Percentiles rank a stretch among this genome's conserved stretches.
Evolutionary conservation across 2,797 vertebrate species (phyloP).

Genomic region (Myotis myotis): DNA sequence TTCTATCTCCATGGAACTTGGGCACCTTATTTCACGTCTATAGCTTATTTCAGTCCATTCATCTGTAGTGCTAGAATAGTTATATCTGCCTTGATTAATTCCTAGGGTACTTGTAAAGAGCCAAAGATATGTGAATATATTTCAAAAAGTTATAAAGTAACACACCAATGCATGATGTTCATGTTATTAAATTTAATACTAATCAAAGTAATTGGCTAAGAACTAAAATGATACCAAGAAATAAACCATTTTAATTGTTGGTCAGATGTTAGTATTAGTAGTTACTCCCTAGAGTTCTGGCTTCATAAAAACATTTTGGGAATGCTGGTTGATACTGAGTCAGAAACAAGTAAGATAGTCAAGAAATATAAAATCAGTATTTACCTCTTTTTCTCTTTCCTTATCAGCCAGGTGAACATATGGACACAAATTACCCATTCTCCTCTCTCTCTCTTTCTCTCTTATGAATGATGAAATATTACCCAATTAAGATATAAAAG

Average conservation of each 20-base stretch:
- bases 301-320: conserved; percentile 36
- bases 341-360: neutral
- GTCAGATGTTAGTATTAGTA: conserved; percentile 64
- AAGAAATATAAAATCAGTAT: conserved; percentile 24
- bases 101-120: conserved; percentile 59
- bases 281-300: conserved; percentile 37
- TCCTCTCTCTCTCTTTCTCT: neutral
- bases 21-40: conserved; percentile 31
- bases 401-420: neutral
- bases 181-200: conserved; percentile 70
- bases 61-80: conserved; percentile 65
- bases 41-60: conserved; percentile 63
- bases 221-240: conserved; percentile 55
- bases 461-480: neutral
- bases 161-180: conserved; percentile 69
- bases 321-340: neutral
- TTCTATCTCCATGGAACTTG: conserved; percentile 17
- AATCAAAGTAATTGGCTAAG: conserved; percentile 69
- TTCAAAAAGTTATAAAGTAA: conserved; percentile 69
- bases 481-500: neutral
- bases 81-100: conserved; percentile 72
- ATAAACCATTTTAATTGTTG: conserved; percentile 64
- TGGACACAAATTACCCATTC: neutral
- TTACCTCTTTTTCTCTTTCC: neutral
- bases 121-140: conserved; percentile 69